phyloP scores from a whole-genome alignment of 2,888 invertebrate species.

The Stenichneumon culpator region DNA sequence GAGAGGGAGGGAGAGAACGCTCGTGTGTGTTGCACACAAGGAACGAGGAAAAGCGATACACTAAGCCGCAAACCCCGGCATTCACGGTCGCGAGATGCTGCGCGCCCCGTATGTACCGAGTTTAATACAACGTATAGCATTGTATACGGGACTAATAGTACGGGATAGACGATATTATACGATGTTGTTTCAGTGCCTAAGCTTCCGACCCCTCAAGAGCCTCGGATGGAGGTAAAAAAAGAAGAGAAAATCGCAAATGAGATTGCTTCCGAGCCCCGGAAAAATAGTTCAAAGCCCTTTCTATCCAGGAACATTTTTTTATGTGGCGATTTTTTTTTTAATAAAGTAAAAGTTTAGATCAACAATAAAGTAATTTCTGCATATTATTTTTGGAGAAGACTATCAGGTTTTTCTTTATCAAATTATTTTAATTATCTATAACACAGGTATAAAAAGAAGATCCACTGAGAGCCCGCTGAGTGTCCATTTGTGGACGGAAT shows the following conservation, averaged over 20 bases:
- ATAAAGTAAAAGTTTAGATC: too few relatives aligned
- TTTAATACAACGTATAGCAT: neutral
- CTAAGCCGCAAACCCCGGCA: conserved; percentile 24
- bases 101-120: neutral
- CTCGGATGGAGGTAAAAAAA: neutral
- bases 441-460: too few relatives aligned
- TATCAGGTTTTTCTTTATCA: too few relatives aligned
- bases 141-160: conserved; percentile 1
- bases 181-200: neutral
- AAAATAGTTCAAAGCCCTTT: neutral
- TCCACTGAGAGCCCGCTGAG: neutral
- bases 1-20: neutral
- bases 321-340: neutral
- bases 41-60: conserved; percentile 27
- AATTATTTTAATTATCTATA: too few relatives aligned
- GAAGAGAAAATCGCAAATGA: neutral
- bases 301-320: neutral
- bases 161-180: conserved; percentile 2
- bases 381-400: too few relatives aligned
- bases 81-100: conserved; percentile 49
- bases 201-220: neutral
- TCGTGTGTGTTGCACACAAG: conserved; percentile 2
- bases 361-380: neutral
- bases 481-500: neutral
- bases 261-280: neutral